Evolutionary conservation across 2,113 vertebrate species (phyloP).

Genomic region (Bostrychus sinensis): DNA sequence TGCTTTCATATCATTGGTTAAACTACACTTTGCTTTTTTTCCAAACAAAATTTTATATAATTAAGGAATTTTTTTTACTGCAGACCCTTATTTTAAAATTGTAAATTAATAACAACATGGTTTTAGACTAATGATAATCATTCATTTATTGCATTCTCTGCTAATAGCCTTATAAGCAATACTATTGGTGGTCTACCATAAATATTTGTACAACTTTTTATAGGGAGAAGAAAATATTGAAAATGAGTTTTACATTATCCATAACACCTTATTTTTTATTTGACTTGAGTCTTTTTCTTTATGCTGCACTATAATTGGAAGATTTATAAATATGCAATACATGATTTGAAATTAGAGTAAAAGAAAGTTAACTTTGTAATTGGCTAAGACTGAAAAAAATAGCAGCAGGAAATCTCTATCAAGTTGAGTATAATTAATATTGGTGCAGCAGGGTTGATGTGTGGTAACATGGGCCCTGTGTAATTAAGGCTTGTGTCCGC

Average conservation of each 20-base stretch:
- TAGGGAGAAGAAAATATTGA: not conserved
- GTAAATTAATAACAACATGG: too few species aligned
- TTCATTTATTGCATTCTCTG: too few species aligned
- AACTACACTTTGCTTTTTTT: too few species aligned
- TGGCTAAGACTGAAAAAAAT: constrained; percentile 48
- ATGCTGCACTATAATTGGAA: constrained; percentile 42
- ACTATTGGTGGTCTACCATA: too few species aligned
- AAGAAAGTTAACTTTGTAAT: constrained; percentile 75
- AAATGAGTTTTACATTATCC: not conserved
- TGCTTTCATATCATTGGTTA: too few species aligned
- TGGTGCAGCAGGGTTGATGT: constrained; percentile 58
- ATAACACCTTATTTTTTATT: not conserved
- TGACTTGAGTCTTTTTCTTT: constrained; percentile 17
- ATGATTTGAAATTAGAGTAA: constrained; percentile 48
- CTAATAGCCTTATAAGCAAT: too few species aligned
- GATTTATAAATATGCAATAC: constrained; percentile 58
- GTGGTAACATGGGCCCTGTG: constrained; percentile 70
- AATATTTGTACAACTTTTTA: not conserved
- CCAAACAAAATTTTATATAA: too few species aligned
- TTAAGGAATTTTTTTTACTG: too few species aligned
- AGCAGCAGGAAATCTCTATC: constrained; percentile 35
- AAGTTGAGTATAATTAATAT: constrained; percentile 71
- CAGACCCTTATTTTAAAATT: too few species aligned
- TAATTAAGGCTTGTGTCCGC: constrained; percentile 74
- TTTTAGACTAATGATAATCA: too few species aligned